These are phyloP conservation scores for Pseudoips prasinana DNA, from an alignment of 2,888 invertebrate species.

Conservation along the genomic window DNA sequence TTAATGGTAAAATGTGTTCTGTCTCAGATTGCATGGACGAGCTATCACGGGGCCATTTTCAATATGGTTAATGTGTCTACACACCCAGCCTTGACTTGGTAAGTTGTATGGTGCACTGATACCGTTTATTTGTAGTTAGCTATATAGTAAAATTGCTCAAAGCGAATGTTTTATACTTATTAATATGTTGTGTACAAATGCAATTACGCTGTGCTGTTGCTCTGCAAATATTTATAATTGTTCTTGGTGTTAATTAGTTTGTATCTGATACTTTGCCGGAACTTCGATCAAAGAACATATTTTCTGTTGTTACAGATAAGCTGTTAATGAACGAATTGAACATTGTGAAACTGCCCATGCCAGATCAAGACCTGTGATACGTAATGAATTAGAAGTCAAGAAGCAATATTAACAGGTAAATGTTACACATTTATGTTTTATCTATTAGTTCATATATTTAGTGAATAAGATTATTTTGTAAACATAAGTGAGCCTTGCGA, in stretches of 20 bases:
- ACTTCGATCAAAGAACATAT: constrained; percentile 34
- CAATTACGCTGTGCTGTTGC: constrained; percentile 34
- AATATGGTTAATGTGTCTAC: too few relatives aligned
- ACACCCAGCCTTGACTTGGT: constrained; percentile 5
- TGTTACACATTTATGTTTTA: not conserved
- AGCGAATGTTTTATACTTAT: constrained; percentile 33
- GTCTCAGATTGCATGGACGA: not conserved
- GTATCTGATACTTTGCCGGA: constrained; percentile 11
- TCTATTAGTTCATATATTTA: not conserved
- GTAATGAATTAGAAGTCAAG: too few relatives aligned
- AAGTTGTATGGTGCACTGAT: constrained; percentile 9
- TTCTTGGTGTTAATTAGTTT: constrained; percentile 17
- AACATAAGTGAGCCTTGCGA: constrained; percentile 25
- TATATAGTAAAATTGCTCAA: constrained; percentile 30
- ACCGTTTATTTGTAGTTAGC: constrained; percentile 9
- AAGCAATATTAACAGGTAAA: not conserved
- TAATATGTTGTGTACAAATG: not conserved
- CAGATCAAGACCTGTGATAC: too few relatives aligned
- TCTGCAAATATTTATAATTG: constrained; percentile 28
- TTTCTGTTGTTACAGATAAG: constrained; percentile 51
- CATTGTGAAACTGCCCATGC: too few relatives aligned
- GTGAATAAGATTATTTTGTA: too few relatives aligned
- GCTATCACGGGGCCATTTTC: too few relatives aligned
- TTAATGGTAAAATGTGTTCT: too few relatives aligned
- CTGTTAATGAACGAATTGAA: too few relatives aligned